Percentiles rank a stretch among this genome's conserved stretches.
phyloP scores from a whole-genome alignment of 2,888 invertebrate species.

The Epiblema foenella region DNA sequence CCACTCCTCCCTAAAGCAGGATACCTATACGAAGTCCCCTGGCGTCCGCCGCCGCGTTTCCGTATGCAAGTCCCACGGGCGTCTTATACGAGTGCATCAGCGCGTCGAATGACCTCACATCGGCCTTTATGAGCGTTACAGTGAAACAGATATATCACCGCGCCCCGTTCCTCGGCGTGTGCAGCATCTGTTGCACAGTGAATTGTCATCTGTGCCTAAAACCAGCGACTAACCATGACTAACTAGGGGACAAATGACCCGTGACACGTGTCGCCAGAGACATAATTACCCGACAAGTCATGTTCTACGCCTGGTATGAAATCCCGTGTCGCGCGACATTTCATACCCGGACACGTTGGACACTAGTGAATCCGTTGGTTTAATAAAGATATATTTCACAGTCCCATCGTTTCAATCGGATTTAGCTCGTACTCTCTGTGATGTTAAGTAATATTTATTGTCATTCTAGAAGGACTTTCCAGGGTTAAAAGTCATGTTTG shows the following conservation, averaged over 20 bases:
- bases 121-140: no score
- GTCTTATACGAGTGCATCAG: no score
- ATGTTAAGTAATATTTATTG: slow-evolving; percentile 30
- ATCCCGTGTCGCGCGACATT: not conserved
- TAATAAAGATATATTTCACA: slow-evolving; percentile 49
- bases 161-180: no score
- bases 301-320: not conserved
- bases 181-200: no score
- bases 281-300: not conserved
- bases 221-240: not conserved
- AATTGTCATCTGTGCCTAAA: no score
- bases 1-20: slow-evolving; percentile 28
- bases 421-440: slow-evolving; percentile 1
- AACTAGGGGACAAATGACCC: not conserved
- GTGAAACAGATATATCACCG: no score
- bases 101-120: no score
- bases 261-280: not conserved
- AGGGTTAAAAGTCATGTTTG: slow-evolving; percentile 1
- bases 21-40: not conserved
- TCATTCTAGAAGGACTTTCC: not conserved
- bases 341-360: not conserved
- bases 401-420: slow-evolving; percentile 27
- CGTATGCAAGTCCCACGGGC: no score
- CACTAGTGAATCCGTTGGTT: not conserved
- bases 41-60: not conserved